Conservation (phyloP, 1,140 invertebrate species). For the Drosophila guanche region DNA sequence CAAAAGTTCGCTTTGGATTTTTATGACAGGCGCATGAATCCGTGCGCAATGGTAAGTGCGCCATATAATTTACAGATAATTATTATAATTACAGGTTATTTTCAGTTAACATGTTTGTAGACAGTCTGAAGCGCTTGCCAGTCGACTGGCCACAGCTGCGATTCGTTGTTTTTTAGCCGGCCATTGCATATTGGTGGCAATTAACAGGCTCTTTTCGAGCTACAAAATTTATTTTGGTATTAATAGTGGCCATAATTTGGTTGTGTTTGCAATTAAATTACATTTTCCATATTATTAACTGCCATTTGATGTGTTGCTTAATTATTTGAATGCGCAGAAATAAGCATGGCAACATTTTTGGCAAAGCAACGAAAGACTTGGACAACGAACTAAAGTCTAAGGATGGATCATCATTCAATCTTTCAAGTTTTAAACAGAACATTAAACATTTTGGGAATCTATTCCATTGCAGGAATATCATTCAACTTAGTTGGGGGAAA, state of each 20-base stretch:
- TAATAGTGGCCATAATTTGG: slow-evolving; percentile 45
- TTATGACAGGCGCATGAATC: slow-evolving; percentile 77
- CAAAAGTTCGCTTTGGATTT: slow-evolving; percentile 53
- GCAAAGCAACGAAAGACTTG: slow-evolving; percentile 37
- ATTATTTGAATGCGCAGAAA: slow-evolving; percentile 26
- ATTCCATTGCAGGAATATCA: slow-evolving; percentile 34
- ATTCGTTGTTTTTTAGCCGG: slow-evolving; percentile 33
- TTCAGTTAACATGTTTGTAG: slow-evolving; percentile 71
- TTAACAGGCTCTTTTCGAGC: slow-evolving; percentile 52
- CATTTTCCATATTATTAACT: slow-evolving; percentile 52
- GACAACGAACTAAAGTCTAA: slow-evolving; percentile 39
- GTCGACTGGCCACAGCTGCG: slow-evolving; percentile 49
- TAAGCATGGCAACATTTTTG: slow-evolving; percentile 7
- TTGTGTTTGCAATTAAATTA: slow-evolving; percentile 58
- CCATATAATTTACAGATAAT: slow-evolving; percentile 81
- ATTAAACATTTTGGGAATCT: slow-evolving; percentile 3
- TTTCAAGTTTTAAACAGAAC: slow-evolving; percentile 15
- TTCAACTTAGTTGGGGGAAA: slow-evolving; percentile 42
- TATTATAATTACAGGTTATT: slow-evolving; percentile 81
- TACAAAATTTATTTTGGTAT: slow-evolving; percentile 49
- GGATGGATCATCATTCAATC: neutral
- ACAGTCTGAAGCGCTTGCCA: slow-evolving; percentile 6
- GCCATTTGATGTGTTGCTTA: slow-evolving; percentile 17
- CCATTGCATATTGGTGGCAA: slow-evolving; percentile 51
- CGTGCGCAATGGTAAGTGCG: slow-evolving; percentile 78